These are phyloP conservation scores for Rattus norvegicus DNA, from an alignment of 2,113 vertebrate species.

Conservation along the genomic window DNA sequence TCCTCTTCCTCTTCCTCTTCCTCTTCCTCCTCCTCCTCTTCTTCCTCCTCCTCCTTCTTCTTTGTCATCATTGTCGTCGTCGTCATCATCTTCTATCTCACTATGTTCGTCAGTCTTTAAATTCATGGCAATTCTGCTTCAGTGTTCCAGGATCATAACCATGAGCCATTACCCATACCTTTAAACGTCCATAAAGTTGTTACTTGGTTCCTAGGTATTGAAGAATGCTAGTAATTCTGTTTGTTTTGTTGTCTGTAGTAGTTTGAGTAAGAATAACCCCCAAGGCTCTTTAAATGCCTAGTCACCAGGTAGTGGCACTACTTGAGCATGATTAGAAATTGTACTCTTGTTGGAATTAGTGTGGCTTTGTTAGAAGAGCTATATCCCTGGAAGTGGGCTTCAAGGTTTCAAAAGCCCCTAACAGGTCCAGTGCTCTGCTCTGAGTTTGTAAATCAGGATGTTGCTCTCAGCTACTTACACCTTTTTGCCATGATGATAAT, in stretches of 20 bases:
- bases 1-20: neutral
- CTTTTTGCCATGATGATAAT: neutral
- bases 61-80: too few relatives aligned
- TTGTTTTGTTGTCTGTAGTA: neutral
- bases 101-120: neutral
- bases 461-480: neutral
- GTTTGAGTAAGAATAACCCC: neutral
- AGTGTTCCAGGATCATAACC: neutral
- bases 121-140: neutral
- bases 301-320: neutral
- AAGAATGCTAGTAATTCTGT: neutral
- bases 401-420: neutral
- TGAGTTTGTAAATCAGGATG: neutral
- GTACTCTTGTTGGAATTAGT: neutral
- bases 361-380: neutral
- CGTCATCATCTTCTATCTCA: neutral
- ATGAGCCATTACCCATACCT: neutral
- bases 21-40: too few relatives aligned
- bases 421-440: neutral
- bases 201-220: neutral
- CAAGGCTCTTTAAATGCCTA: neutral
- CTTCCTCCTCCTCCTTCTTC: too few relatives aligned
- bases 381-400: neutral
- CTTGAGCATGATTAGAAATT: neutral
- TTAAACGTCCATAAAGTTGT: neutral